Evolutionary conservation across 2,113 vertebrate genomes (phyloP), one percentile per base, ranked within the genome.

Genomic region (Corvus cornix): DNA sequence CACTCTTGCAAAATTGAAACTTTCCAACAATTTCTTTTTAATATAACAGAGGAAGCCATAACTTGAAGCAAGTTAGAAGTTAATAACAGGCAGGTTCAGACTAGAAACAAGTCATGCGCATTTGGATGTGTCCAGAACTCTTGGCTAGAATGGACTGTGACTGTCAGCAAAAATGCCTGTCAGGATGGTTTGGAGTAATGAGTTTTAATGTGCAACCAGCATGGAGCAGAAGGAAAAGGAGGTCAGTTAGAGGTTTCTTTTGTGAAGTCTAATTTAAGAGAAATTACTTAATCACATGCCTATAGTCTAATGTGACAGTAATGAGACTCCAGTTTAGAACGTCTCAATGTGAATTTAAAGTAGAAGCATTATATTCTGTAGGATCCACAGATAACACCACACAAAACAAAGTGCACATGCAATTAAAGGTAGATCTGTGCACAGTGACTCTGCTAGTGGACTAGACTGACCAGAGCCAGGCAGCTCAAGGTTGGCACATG

Each of bases 221-320:
- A 86, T 77, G 79, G 72, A 88, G 18, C 7, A 93, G 63, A 94
- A 92, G 51, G 56, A 76, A 83, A 94, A 88, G 59, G 43, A 2
- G 82, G 51, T 94, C 75, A 76, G 82, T 53, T 51, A 43, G 24
- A 73, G 55, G 46, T 88, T 93, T 93, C 68, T 88, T 94, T 88
- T 93, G 76, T 74, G 75, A 93, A 73, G 48, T 48, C 64, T 88
- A 77, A 93, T 88, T 93, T 93, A 88, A 92, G 83, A 88, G 28
- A 93, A 97, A 93, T 93, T 0, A 84, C 37, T 94, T 95, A 86
- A 90, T 94, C 46, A 6, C 94, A 81, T 95, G 68, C 68, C 26
- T 84, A 5, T 74, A 92, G 75, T 74, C 55, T 88, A 84, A 58
- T 37, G 72, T 86, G 85, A 85, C 84, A 84, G 78, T 53, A 80